Percentiles rank a stretch among this genome's conserved stretches.
Conservation (phyloP, 2,113 vertebrate species). For the cattle (Bos taurus) region DNA sequence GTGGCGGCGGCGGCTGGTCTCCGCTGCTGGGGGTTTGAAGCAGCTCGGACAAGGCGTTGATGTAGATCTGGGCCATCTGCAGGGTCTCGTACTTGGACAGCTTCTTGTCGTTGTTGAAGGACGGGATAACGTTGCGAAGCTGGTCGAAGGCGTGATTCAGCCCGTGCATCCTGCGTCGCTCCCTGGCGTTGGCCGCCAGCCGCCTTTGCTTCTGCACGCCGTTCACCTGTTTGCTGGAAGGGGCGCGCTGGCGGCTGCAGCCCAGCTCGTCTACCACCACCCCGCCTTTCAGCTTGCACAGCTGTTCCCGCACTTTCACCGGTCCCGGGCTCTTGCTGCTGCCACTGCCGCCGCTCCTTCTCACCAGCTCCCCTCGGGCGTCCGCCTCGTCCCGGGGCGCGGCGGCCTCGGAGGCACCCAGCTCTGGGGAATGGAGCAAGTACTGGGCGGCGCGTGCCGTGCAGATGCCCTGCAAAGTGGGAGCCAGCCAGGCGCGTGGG, state of each 20-base stretch:
- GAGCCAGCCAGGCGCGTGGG: constrained; percentile 91
- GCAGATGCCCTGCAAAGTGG: constrained; percentile 84
- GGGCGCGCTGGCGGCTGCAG: constrained; percentile 80
- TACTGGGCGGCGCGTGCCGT: constrained; percentile 86
- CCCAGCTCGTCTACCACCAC: constrained; percentile 60
- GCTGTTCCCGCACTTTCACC: constrained; percentile 65
- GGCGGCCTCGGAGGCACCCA: constrained; percentile 78
- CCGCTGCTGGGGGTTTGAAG: constrained; percentile 76
- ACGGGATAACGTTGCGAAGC: constrained; percentile 96
- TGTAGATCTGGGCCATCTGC: constrained; percentile 99
- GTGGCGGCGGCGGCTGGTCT: constrained; percentile 62
- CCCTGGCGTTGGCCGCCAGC: constrained; percentile 93
- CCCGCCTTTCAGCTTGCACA: constrained; percentile 65
- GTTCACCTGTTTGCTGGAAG: constrained; percentile 80
- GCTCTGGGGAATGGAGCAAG: constrained; percentile 81
- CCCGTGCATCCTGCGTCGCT: constrained; percentile 94
- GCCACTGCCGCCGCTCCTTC: constrained; percentile 71
- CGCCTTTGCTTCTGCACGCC: constrained; percentile 91
- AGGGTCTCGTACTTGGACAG: constrained; percentile 98
- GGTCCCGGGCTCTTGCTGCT: constrained; percentile 41
- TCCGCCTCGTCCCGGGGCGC: constrained; percentile 67
- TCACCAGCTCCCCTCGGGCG: constrained; percentile 71
- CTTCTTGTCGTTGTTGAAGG: constrained; percentile 97
- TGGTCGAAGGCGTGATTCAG: constrained; percentile 97
- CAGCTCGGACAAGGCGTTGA: constrained; percentile 94